Conservation (phyloP, 2,797 vertebrate genomes). For the Epinephelus malabaricus region DNA sequence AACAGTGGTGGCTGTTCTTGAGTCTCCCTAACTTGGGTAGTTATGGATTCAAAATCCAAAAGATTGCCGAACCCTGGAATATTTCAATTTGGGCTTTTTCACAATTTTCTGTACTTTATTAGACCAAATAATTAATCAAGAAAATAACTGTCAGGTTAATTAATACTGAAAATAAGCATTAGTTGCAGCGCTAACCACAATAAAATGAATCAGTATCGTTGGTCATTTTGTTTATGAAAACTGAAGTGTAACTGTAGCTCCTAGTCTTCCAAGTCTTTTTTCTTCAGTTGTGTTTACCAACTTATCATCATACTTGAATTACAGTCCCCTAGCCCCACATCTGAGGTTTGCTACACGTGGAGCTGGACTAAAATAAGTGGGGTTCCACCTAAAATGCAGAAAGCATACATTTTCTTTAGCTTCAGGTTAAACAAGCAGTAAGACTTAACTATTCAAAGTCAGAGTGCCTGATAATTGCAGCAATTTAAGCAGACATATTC, state of each 20-base stretch:
- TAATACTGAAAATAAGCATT: accelerated
- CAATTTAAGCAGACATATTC: conserved; percentile 12
- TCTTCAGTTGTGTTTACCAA: not conserved
- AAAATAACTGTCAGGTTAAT: not conserved
- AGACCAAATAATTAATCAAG: not conserved
- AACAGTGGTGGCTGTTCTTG: no score
- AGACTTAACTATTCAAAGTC: not conserved
- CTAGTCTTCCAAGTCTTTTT: not conserved
- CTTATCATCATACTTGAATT: accelerated
- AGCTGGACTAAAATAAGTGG: not conserved
- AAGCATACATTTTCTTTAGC: not conserved
- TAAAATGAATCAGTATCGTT: not conserved
- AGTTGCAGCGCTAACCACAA: not conserved
- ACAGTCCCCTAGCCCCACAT: not conserved
- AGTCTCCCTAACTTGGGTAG: no score
- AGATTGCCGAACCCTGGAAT: no score
- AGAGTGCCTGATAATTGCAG: conserved; percentile 1
- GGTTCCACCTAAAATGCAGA: not conserved
- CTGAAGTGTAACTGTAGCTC: not conserved
- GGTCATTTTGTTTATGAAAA: not conserved
- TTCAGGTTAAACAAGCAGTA: not conserved
- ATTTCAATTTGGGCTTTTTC: not conserved
- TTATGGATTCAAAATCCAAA: no score
- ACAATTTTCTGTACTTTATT: not conserved
- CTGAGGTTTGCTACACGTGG: not conserved